Evolutionary conservation across 2,888 invertebrate genomes (phyloP).

Genomic region (Pandemis heparana): DNA sequence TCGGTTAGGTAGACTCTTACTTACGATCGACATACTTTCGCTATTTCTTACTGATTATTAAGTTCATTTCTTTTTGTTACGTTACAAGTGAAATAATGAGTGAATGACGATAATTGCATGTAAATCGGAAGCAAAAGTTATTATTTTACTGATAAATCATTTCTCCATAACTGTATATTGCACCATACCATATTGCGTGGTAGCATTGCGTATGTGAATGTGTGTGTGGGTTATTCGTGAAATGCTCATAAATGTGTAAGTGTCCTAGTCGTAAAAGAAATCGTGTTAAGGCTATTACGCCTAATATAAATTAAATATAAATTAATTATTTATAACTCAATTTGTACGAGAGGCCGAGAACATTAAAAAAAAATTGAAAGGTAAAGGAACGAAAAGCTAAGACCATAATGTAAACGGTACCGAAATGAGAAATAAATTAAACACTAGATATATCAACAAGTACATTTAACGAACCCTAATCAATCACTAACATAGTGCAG

Average conservation of each 20-base stretch:
- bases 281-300: not conserved
- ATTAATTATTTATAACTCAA: not conserved
- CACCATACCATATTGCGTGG: conserved; percentile 14
- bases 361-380: not conserved
- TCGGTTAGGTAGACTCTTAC: not conserved
- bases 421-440: not conserved
- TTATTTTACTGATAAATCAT: conserved; percentile 18
- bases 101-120: conserved; percentile 3
- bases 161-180: conserved; percentile 11
- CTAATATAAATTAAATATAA: not conserved
- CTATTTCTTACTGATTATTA: not conserved
- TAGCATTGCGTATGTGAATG: conserved; percentile 16
- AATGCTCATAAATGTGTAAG: conserved; percentile 39
- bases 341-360: not conserved
- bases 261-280: conserved; percentile 37
- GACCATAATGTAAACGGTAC: not conserved
- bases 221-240: conserved; percentile 21
- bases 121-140: not conserved
- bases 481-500: not conserved
- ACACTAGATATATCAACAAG: not conserved
- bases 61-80: not conserved
- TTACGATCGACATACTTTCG: not conserved
- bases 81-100: not conserved
- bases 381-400: not conserved
- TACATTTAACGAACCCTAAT: not conserved